A percentile compares a stretch with the other conserved stretches of the same genome.
These are phyloP conservation scores for Dryoscopus gambensis DNA, from an alignment of 2,113 vertebrate species.

Conservation along the genomic window DNA sequence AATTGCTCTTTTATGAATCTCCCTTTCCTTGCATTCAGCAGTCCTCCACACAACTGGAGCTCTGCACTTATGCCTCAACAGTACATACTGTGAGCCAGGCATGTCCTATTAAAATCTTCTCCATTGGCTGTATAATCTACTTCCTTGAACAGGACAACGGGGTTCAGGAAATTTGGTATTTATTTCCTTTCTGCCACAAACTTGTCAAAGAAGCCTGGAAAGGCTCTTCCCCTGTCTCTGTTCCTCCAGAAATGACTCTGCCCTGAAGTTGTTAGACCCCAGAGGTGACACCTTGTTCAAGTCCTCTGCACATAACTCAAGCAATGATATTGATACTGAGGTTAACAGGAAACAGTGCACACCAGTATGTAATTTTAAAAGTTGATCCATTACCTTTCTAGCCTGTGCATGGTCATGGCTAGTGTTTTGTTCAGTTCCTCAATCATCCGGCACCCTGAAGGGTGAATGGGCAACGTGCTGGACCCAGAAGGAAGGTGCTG, in stretches of 20 bases:
- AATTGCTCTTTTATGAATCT: not conserved
- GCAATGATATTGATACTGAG: rapidly evolving
- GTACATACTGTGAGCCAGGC: not conserved
- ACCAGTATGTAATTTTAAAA: not conserved
- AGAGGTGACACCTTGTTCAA: not conserved
- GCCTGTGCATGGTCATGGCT: conserved; percentile 94
- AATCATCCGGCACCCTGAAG: conserved; percentile 91
- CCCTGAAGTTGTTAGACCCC: not conserved
- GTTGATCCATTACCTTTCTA: conserved; percentile 84
- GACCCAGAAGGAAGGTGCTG: conserved; percentile 75
- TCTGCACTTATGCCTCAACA: not conserved
- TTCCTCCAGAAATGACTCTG: not conserved
- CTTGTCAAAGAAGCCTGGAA: not conserved
- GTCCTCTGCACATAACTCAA: not conserved
- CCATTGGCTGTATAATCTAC: not conserved
- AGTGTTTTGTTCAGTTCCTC: conserved; percentile 96
- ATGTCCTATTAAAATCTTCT: not conserved
- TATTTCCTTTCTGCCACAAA: not conserved
- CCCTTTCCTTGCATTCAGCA: not conserved
- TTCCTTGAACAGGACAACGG: not conserved
- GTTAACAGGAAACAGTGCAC: not conserved
- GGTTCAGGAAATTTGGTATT: not conserved
- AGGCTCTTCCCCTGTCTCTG: not conserved
- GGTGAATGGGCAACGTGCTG: conserved; percentile 82
- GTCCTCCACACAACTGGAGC: not conserved